Evolutionary conservation across 92 coral and sea anemone genomes (phyloP), one percentile per base, ranked within the genome.

Genomic region (Zoanthus gigantus): DNA sequence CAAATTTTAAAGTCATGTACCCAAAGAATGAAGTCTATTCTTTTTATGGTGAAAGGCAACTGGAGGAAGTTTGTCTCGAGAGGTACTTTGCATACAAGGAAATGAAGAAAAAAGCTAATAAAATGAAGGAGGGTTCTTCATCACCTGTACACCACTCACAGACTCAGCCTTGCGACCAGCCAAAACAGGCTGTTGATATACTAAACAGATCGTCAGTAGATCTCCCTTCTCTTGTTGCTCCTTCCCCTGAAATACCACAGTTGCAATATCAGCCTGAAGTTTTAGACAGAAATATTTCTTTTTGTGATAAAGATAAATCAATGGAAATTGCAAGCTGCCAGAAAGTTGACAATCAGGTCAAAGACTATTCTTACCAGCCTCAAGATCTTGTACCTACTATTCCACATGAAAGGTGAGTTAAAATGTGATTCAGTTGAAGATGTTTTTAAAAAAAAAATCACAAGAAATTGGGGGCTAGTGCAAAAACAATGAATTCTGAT

Each of bases 1-100:
- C 79, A 6, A 78, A 91, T 28, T 93, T 63, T 76, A 84, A 78
- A 52, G 90, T 79, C 53, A 92, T 95, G 96, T 96, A 96, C 69
- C 98, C 95, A 8, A 96, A 96, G 82, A 72, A 84, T 67, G 96
- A 96, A 82, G 98, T 96, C 0, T 96, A 96, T 78, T 89, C 95
- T 16, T 91, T 95, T 85, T 86, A 83, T 29, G 96, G 94, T 2
- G 99, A 96, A 86, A 87, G 81, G 56, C 99, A 96, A 42, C 90
- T 84, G 17, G 99, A 96, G 79, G 98, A 96, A 78, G 79, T 96
- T 50, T 93, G 94, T n/a, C 92, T 95, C 10, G 90, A 90, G 42
- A 75, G 94, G 30, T 89, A 95, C 84, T 88, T 57, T 86, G 93
- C 88, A 34, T 82, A 91, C 60, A 78, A 73, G 60, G 84, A 88